Evolutionary conservation across 2,113 vertebrate species (phyloP), one percentile per base, ranked within the genome.

Genomic region (Rhabdomys dilectus): DNA sequence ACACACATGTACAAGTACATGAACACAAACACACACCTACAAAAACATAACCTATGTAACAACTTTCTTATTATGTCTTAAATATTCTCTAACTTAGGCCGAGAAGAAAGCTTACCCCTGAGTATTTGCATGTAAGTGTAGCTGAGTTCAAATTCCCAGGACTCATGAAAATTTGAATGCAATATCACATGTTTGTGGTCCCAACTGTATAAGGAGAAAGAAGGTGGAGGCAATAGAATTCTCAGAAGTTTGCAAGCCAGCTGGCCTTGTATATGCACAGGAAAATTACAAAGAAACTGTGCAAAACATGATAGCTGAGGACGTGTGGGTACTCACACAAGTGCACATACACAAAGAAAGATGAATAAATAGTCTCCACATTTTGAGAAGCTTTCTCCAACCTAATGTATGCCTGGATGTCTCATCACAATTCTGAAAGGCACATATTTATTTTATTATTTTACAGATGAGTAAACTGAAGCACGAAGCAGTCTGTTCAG

Each of bases 351-450:
- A n/a, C 51, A 81, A 5, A 81, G 0, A 81, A 34, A 58, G 9
- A 81, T 34, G 58, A 81, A 80, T 36, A 80, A 58, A 60, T 8
- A 42, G 31, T 42, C 81, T 62, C 58, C 24, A 91, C 39, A 72
- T 81, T 81, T 72, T 81, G 17, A 88, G 10, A 72, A 21, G 10
- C 2, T 1, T 73, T 91, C 68, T 76, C n/a, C 93, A 5, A 8
- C 29, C 36, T 97, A 88, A 75, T 91, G 12, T 10, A 36, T 36
- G 42, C 17, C n/a, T n/a, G 10, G 4, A 70, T 95, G 75, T 94
- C n/a, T 95, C n/a, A 26, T 70, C 84, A 91, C 34, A 39, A 81
- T 93, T 86, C 64, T 91, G 31, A 84, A 96, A 72, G 8, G 11
- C 56, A 13, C 39, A 2, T 9, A 64, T 94, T 90, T 75, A 51